Conservation (phyloP, 1,140 invertebrate species). For the Halyomorpha halys region DNA sequence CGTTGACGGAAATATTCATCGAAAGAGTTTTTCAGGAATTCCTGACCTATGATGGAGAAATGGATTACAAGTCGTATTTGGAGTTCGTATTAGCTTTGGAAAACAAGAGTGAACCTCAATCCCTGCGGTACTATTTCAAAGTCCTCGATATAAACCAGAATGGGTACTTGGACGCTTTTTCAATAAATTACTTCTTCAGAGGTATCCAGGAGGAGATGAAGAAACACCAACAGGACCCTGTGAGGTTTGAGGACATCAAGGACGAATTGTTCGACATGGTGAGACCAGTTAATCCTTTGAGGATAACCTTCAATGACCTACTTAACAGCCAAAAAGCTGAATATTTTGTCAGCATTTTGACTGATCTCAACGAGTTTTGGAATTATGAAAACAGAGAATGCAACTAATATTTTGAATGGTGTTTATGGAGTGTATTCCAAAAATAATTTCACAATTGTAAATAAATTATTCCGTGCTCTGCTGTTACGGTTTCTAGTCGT, state of each 20-base stretch:
- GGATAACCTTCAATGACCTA: conserved; percentile 81
- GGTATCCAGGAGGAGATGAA: conserved; percentile 84
- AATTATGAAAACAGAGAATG: conserved; percentile 84
- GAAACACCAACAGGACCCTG: conserved; percentile 68
- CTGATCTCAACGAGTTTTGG: conserved; percentile 94
- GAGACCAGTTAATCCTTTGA: conserved; percentile 68
- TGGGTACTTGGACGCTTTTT: conserved; percentile 81
- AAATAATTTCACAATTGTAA: no score
- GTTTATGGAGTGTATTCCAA: no score
- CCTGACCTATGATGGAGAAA: conserved; percentile 88
- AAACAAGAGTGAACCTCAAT: conserved; percentile 81
- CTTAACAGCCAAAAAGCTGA: conserved; percentile 77
- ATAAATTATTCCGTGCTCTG: no score
- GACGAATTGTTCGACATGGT: conserved; percentile 99
- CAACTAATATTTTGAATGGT: no score
- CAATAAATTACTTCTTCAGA: conserved; percentile 87
- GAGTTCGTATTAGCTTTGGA: conserved; percentile 90
- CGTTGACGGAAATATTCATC: conserved; percentile 78
- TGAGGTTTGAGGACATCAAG: conserved; percentile 87
- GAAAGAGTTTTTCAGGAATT: conserved; percentile 91
- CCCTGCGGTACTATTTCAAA: conserved; percentile 82
- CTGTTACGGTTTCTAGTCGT: no score
- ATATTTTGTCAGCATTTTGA: conserved; percentile 85
- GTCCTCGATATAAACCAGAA: conserved; percentile 81
- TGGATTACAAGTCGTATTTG: conserved; percentile 95